These are phyloP conservation scores for Nematopogon swammerdamellus DNA, from an alignment of 2,888 invertebrate species.

Conservation along the genomic window DNA sequence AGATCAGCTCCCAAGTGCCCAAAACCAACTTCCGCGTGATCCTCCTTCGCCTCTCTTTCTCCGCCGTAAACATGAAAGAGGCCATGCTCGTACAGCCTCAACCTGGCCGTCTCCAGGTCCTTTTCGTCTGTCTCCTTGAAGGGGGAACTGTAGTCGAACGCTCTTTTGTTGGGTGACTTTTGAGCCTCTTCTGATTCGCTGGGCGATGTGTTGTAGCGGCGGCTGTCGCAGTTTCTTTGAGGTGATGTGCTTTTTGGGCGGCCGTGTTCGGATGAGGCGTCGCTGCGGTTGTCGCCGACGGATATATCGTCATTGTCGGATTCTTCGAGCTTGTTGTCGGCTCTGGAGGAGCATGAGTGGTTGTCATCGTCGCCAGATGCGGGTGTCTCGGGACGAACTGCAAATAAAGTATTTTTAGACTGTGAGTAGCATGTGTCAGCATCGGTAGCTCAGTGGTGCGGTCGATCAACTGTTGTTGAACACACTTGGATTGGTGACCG, in stretches of 20 bases:
- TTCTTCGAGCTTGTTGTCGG: slow-evolving; percentile 28
- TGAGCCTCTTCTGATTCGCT: too few relatives aligned
- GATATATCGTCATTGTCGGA: slow-evolving; percentile 43
- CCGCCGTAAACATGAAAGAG: slow-evolving; percentile 40
- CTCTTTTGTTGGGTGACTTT: too few relatives aligned
- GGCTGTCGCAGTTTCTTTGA: background rate
- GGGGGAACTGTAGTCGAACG: slow-evolving; percentile 25
- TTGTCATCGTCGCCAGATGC: background rate
- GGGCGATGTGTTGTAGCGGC: background rate
- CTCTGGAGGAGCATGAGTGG: slow-evolving; percentile 16
- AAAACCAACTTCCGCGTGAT: slow-evolving; percentile 20
- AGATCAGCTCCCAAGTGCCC: slow-evolving; percentile 25
- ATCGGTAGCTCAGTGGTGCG: too few relatives aligned
- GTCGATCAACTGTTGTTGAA: too few relatives aligned
- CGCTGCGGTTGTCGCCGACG: slow-evolving; percentile 44
- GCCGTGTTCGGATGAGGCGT: slow-evolving; percentile 24
- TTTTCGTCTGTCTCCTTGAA: slow-evolving; percentile 24
- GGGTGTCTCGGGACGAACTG: background rate
- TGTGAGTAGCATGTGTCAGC: too few relatives aligned
- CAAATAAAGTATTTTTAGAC: background rate
- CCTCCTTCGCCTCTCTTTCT: slow-evolving; percentile 30
- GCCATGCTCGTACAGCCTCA: slow-evolving; percentile 38
- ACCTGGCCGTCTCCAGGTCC: slow-evolving; percentile 1
- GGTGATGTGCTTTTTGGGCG: slow-evolving; percentile 18
- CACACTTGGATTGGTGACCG: too few relatives aligned